Percentiles rank a stretch among this genome's conserved stretches.
phyloP scores from a whole-genome alignment of 2,888 invertebrate genomes.

The Lapara coniferarum region DNA sequence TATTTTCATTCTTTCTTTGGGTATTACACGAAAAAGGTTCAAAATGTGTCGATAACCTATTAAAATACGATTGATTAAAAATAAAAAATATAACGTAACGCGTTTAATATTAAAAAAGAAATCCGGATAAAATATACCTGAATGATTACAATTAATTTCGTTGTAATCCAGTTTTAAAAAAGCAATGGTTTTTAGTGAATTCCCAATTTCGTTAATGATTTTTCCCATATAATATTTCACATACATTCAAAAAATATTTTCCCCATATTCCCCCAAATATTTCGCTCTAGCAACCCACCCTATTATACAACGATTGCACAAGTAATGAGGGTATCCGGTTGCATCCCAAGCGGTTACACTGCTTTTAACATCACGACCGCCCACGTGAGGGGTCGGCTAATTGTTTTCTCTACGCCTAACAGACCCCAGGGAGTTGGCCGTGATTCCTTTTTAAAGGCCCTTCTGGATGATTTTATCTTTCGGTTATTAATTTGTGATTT shows the following conservation, averaged over 20 bases:
- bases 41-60: too few relatives aligned
- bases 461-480: conserved; percentile 8
- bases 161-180: too few relatives aligned
- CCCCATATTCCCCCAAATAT: background rate
- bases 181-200: too few relatives aligned
- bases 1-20: too few relatives aligned
- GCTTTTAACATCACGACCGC: conserved; percentile 54
- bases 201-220: too few relatives aligned
- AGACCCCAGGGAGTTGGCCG: conserved; percentile 28
- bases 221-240: too few relatives aligned
- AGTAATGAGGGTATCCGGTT: conserved; percentile 70
- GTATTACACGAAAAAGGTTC: too few relatives aligned
- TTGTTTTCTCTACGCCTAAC: conserved; percentile 48
- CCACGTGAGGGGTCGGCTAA: conserved; percentile 44
- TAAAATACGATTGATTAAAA: too few relatives aligned
- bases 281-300: conserved; percentile 29
- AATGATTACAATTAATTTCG: too few relatives aligned
- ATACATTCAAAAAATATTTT: background rate
- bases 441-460: conserved; percentile 30
- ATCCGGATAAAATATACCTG: too few relatives aligned
- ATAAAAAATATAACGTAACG: too few relatives aligned
- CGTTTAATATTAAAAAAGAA: too few relatives aligned
- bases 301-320: conserved; percentile 55
- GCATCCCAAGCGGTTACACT: conserved; percentile 56
- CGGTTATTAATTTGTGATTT: background rate